A percentile compares a stretch with the other conserved stretches of the same genome.
phyloP scores from a whole-genome alignment of 2,113 vertebrate genomes.

The Pipra filicauda region DNA sequence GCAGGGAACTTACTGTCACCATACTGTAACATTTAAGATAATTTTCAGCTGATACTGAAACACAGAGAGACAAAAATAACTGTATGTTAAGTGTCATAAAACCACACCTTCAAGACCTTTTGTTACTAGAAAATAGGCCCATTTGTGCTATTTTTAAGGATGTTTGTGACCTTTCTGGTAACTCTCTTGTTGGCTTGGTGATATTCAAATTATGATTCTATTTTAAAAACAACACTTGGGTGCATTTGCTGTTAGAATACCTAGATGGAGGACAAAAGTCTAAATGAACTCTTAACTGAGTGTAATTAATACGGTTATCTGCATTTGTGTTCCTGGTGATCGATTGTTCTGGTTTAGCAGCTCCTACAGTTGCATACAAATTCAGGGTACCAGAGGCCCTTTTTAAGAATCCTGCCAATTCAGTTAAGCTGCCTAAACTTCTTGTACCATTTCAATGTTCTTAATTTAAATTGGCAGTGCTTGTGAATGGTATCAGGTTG shows the following conservation, averaged over 20 bases:
- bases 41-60: neutral
- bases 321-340: neutral
- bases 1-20: neutral
- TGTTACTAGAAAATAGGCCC: neutral
- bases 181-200: fast-evolving
- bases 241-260: neutral
- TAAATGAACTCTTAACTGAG: neutral
- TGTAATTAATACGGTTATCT: neutral
- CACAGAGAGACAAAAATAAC: neutral
- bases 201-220: neutral
- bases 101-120: neutral
- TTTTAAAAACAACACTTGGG: neutral
- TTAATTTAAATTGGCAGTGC: neutral
- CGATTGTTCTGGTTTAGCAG: neutral
- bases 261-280: neutral
- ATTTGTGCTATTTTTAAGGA: neutral
- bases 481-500: neutral
- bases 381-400: neutral
- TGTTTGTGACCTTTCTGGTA: neutral
- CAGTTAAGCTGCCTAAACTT: neutral
- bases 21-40: neutral
- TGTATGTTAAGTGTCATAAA: neutral
- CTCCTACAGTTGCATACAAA: neutral
- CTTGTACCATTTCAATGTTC: neutral
- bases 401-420: neutral